These are phyloP conservation scores for Wasmannia auropunctata DNA, from an alignment of 1,140 invertebrate species.

Conservation along the genomic window DNA sequence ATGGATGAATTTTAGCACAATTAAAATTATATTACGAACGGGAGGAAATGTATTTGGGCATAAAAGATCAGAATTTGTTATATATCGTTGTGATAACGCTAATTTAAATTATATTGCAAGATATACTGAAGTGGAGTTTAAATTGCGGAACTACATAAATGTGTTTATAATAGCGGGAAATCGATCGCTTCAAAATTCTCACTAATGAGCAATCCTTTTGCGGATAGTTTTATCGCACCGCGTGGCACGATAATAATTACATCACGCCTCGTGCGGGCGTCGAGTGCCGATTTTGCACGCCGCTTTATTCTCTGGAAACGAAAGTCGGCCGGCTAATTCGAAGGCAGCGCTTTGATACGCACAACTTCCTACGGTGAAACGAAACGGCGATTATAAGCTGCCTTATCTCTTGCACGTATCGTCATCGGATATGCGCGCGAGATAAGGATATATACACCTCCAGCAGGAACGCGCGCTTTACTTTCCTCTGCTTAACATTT, in stretches of 20 bases:
- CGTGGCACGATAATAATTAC: slow-evolving; percentile 16
- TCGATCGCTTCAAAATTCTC: neutral
- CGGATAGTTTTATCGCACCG: neutral
- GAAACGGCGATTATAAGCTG: neutral
- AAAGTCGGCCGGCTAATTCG: slow-evolving; percentile 13
- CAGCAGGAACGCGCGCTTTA: neutral
- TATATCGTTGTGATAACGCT: neutral
- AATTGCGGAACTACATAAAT: neutral
- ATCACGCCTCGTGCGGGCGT: neutral
- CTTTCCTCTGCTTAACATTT: slow-evolving; percentile 46
- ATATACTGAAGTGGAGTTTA: neutral
- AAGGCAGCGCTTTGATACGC: slow-evolving; percentile 23
- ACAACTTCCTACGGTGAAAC: slow-evolving; percentile 26
- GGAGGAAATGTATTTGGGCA: neutral
- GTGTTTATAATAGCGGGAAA: neutral
- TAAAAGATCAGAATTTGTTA: neutral
- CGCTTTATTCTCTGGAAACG: slow-evolving; percentile 11
- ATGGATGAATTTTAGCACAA: neutral
- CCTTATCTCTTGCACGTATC: slow-evolving; percentile 28
- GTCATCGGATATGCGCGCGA: slow-evolving; percentile 39
- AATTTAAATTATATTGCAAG: neutral
- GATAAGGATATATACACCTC: slow-evolving; percentile 18
- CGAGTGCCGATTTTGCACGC: neutral
- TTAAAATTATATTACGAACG: neutral
- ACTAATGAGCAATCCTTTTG: neutral